Evolutionary conservation across 2,113 vertebrate species (phyloP), one percentile per base, ranked within the genome.

Genomic region (Xenus cinereus): DNA sequence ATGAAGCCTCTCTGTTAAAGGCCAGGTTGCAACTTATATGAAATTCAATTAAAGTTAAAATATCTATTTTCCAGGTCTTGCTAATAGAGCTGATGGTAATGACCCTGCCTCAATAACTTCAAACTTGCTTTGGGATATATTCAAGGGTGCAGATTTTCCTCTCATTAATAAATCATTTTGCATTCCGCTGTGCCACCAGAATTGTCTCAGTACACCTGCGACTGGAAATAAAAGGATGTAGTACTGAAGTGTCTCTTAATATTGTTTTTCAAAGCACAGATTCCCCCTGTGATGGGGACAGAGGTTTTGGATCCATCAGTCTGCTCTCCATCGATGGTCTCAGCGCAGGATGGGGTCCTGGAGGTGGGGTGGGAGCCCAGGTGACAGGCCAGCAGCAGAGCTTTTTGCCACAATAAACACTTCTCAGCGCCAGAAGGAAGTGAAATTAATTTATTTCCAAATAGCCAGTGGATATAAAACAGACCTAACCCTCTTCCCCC

Each of bases 31-130:
- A 90, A 68, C 69, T 95, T 89, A 35, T 35, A 89, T 56, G 45
- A 92, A 96, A 97, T 95, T 95, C 95, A 97, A 93, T 97, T 97
- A 95, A 96, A 91, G 84, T 96, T 90, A 95, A 97, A 96, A 95
- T 96, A 92, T 78, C 76, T 90, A 59, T 96, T 96, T 97, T 96
- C 80, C 83, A 87, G 83, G 63, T 50, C 84, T 64, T 32, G 46
- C 60, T 95, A 95, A 93, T 82, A 83, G 71, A 90, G 59, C 23
- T 3, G 74, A 24, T 81, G 59, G 63, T 94, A 93, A 97, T 81
- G 91, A 91, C 93, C 90, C 85, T 78, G 66, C 81, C 81, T 41
- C 88, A 78, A 48, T 90, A 93, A 72, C 67, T 87, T 72, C 77
- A 75, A 10, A 62, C 67, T 87, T 63, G 84, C 95, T 93, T 82